phyloP scores from a whole-genome alignment of 2,888 invertebrate genomes.

The Chydorus sphaericus region DNA sequence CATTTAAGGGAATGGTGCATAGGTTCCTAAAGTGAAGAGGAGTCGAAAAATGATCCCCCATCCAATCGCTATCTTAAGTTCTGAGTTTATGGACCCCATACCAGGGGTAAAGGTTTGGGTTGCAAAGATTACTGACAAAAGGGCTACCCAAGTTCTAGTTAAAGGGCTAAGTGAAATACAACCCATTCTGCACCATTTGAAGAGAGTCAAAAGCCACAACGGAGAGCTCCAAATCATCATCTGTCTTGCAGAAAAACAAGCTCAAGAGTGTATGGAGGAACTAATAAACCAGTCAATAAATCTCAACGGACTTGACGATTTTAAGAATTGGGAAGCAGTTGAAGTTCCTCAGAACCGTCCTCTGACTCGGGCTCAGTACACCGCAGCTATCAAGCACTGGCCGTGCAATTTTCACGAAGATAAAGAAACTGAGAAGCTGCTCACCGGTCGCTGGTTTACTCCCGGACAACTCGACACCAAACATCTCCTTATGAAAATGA shows the following conservation, averaged over 20 bases:
- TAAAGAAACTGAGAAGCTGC: conserved; percentile 49
- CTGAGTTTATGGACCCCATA: conserved; percentile 26
- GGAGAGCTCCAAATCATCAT: conserved; percentile 40
- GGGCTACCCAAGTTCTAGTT: conserved; percentile 46
- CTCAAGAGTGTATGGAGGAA: neutral
- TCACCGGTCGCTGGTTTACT: conserved; percentile 45
- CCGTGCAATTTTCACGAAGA: conserved; percentile 73
- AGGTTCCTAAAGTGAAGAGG: neutral
- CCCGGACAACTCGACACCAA: conserved; percentile 28
- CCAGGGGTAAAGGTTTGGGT: conserved; percentile 42
- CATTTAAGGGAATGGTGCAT: neutral
- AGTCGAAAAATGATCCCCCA: conserved; percentile 9
- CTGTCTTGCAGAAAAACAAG: neutral
- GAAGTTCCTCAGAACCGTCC: conserved; percentile 46
- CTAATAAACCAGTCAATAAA: conserved; percentile 4
- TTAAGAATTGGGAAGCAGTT: conserved; percentile 8
- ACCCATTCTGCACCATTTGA: conserved; percentile 47
- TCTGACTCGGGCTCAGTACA: conserved; percentile 49
- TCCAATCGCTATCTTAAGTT: conserved; percentile 13
- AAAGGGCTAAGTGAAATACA: conserved; percentile 41
- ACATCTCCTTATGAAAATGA: neutral
- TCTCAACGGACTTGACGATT: conserved; percentile 11
- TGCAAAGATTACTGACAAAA: conserved; percentile 43
- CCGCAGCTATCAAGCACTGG: conserved; percentile 47
- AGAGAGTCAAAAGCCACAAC: conserved; percentile 44